Evolutionary conservation across 1,140 invertebrate genomes (phyloP).

Genomic region (Chironomus tepperi): DNA sequence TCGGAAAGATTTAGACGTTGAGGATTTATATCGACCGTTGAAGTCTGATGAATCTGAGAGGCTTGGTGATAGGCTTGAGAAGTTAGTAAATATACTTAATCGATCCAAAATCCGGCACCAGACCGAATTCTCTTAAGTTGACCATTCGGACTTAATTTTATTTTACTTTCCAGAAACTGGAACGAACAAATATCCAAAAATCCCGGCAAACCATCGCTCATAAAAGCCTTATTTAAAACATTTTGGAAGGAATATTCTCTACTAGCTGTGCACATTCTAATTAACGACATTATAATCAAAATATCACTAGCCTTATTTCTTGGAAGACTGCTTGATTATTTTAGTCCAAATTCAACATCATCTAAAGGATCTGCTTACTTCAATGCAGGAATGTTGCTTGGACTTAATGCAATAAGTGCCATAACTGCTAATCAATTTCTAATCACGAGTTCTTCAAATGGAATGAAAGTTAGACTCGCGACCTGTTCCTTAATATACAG

Average conservation of each 20-base stretch:
- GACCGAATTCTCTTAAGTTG: neutral
- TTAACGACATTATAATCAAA: slow-evolving; percentile 16
- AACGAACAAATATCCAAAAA: neutral
- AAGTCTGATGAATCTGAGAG: slow-evolving; percentile 43
- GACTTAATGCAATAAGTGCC: slow-evolving; percentile 44
- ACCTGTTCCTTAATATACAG: slow-evolving; percentile 58
- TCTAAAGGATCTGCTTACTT: slow-evolving; percentile 43
- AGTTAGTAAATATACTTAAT: slow-evolving; percentile 36
- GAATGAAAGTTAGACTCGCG: slow-evolving; percentile 50
- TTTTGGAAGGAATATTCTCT: slow-evolving; percentile 21
- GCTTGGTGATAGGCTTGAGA: slow-evolving; percentile 45
- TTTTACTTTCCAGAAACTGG: slow-evolving; percentile 16
- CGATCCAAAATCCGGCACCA: neutral
- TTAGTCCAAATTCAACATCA: slow-evolving; percentile 32
- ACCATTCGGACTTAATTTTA: neutral
- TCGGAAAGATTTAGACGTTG: slow-evolving; percentile 43
- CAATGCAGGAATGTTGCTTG: slow-evolving; percentile 49
- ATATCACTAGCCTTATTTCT: slow-evolving; percentile 16
- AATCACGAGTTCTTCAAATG: slow-evolving; percentile 49
- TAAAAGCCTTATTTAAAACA: slow-evolving; percentile 14
- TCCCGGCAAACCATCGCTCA: slow-evolving; percentile 20
- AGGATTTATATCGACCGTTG: slow-evolving; percentile 50
- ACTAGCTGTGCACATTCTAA: neutral
- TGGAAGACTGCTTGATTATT: slow-evolving; percentile 18
- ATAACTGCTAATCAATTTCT: slow-evolving; percentile 51